Base-by-base conservation (phyloP, 2,797 vertebrate species). In the Esox masquinongy region DNA sequence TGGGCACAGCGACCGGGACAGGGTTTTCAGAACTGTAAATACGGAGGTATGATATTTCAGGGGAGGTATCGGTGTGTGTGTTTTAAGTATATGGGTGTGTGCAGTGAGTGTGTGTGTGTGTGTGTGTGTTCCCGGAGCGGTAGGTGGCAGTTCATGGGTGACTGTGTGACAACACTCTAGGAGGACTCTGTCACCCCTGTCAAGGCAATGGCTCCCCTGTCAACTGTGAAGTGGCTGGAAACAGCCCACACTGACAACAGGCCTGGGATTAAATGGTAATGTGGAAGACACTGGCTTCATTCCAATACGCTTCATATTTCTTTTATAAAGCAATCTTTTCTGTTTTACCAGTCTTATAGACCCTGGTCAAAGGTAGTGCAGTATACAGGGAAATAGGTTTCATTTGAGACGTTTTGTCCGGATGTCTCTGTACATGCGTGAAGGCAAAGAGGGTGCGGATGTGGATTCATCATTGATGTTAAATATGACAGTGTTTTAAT, bases 121-220 rank as follows among this genome's bases (percentile, higher is more conserved):
- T 56, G 53, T 56, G n/a, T 56, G 53, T 17, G 82, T 83, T 68
- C 24, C 39, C 39, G 3, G 39, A 66, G 16, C 79, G 76, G 77
- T 79, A 83, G 75, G 78, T 79, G 84, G 82, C 76, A 79, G 79
- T 84, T 90, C 84, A 83, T 79, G 83, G 82, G 84, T 87, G 88
- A 87, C 86, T 81, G 75, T 66, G 82, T 87, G 88, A 89, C 88
- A 84, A 75, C 79, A 78, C 73, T 82, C 78, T 50, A 73, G 83
- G 83, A 86, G 75, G 72, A 76, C 80, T 77, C 83, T 53, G 72
- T 83, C 86, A 67, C 83, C 68, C 78, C 76, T 72, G 78, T 89
- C 87, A 88, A 70, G 74, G 74, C 79, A 80, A 83, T 83, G 82
- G 76, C 82, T 83, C 74, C 73, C 74, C 78, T 82, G 84, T 89